These are phyloP conservation scores for Hyposoter dolosus DNA, from an alignment of 2,888 invertebrate species.

Conservation along the genomic window DNA sequence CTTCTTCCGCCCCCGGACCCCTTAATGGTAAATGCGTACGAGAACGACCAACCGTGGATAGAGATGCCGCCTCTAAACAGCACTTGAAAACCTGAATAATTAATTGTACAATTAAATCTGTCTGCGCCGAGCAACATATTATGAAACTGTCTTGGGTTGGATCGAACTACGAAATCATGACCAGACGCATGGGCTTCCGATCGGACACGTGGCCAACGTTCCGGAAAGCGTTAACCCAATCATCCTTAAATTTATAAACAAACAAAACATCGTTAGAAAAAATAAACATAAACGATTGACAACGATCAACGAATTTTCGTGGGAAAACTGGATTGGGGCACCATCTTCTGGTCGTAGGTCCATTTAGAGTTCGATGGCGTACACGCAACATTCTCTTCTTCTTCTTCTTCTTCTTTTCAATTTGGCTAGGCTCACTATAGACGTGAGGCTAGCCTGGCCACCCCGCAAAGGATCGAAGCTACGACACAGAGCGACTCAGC, in stretches of 20 bases:
- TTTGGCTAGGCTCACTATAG: too few species aligned
- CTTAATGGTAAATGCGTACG: constrained; percentile 56
- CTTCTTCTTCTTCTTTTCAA: too few species aligned
- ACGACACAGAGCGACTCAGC: too few species aligned
- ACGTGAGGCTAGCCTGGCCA: too few species aligned
- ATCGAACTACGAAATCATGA: background rate
- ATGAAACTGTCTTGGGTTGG: background rate
- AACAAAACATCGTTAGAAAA: background rate
- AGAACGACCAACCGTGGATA: constrained; percentile 64
- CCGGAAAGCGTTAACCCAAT: background rate
- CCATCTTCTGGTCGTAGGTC: constrained; percentile 39
- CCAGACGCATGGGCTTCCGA: background rate
- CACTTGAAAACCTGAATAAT: background rate
- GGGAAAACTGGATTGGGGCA: constrained; percentile 4
- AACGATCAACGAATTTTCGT: background rate
- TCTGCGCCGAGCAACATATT: background rate
- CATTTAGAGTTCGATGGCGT: background rate
- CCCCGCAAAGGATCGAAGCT: too few species aligned
- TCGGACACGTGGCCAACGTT: background rate
- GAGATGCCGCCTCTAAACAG: constrained; percentile 33
- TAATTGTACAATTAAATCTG: constrained; percentile 19
- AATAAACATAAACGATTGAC: constrained; percentile 26
- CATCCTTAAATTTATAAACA: background rate
- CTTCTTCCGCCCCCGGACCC: background rate
- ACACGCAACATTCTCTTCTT: background rate